Evolutionary conservation across 2,888 invertebrate genomes (phyloP), one percentile per base, ranked within the genome.

Genomic region (Alviniconcha strummeri): DNA sequence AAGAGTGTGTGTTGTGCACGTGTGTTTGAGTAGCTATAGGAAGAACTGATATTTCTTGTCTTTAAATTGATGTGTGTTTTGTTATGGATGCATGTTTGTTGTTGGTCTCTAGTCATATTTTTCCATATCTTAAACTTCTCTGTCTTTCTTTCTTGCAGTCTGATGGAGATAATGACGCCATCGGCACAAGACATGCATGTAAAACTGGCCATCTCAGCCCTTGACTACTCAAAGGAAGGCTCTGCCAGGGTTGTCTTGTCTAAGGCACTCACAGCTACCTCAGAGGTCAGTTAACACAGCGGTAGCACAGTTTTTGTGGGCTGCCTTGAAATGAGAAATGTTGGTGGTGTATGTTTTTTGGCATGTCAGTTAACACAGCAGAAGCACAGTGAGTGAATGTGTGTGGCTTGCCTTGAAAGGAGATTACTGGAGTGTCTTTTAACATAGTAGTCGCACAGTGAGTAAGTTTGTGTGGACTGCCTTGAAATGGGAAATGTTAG

Each of bases 171-270:
- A 88, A 97, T 97, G 84, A 89, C 91, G 2, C 95, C 96, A 78
- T 97, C 97, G 5, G 96, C 96, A 90, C 97, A 98, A 93, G 97
- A 97, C 90, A 97, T 97, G 92, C 98, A 98, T 93, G 96, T 98
- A 0, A 99, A 99, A 94, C 95, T 99, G 85, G 97, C 98, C 83
- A 96, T 98, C 85, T 97, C 98, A 7, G 97, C 97, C 87, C 94
- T 99, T 89, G 97, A 98, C 94, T 99, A 98, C 93, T 95, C 96
- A 5, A 94, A 96, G 81, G 96, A 96, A 85, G 96, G 96, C 95
- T 90, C 92, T 85, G 91, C 90, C 91, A 93, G 96, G 60, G 92
- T 95, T 57, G 94, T 95, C 54, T 92, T 95, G 56, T 93, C 94
- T 67, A 94, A 94, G 86, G 95, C 95, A 8, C 91, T 95, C 57